Conservation (phyloP, 2,113 vertebrate species). For the Smithornis capensis region DNA sequence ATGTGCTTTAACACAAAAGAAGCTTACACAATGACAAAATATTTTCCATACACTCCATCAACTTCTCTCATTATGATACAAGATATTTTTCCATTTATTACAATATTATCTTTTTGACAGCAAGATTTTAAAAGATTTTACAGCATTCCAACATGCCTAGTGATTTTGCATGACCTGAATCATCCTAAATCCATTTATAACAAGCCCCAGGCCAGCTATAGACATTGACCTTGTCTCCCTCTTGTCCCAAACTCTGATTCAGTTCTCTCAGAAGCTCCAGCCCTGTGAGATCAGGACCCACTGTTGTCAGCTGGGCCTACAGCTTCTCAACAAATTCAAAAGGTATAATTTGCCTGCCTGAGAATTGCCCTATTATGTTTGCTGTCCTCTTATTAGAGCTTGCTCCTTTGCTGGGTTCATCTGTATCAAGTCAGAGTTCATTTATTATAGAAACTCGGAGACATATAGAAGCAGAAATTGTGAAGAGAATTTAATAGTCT, state of each 20-base stretch:
- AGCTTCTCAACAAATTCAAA: not conserved
- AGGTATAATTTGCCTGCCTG: not conserved
- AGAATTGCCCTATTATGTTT: not conserved
- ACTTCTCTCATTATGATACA: not conserved
- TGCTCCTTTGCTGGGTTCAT: not conserved
- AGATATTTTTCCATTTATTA: not conserved
- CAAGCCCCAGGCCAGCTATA: accelerated
- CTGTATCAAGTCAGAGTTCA: not conserved
- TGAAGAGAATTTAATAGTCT: not conserved
- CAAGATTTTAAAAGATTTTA: not conserved
- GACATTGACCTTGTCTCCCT: not conserved
- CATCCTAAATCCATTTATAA: not conserved
- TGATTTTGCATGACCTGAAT: not conserved
- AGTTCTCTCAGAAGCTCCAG: not conserved
- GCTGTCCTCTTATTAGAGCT: not conserved
- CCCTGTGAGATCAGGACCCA: not conserved
- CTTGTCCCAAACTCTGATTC: not conserved
- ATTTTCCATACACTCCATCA: not conserved
- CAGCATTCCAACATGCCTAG: not conserved
- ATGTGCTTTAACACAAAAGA: not conserved
- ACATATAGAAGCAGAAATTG: not conserved
- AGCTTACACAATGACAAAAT: not conserved
- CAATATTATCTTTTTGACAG: not conserved
- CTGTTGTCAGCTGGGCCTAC: not conserved
- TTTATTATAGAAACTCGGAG: not conserved